A percentile compares a stretch with the other conserved stretches of the same genome.
Conservation (phyloP, 2,797 vertebrate genomes). For the Hipposideros larvatus region DNA sequence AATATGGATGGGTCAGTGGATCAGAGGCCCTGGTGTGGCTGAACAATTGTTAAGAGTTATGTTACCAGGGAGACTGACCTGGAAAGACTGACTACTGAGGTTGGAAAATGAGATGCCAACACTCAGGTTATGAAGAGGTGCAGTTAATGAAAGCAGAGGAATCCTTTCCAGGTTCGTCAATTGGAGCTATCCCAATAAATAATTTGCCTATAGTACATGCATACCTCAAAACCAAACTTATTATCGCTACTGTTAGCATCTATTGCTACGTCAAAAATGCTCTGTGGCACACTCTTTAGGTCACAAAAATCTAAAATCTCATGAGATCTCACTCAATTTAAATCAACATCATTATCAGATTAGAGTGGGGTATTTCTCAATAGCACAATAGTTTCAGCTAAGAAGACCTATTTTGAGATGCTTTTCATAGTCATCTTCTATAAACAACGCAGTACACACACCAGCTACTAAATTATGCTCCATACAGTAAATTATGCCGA, state of each 20-base stretch:
- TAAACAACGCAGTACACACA: not conserved
- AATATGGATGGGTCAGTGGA: not conserved
- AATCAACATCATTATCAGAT: not conserved
- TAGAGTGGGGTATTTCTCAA: not conserved
- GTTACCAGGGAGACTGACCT: not conserved
- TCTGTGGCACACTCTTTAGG: not conserved
- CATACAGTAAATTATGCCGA: not conserved
- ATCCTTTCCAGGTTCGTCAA: not conserved
- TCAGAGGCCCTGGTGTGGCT: not conserved
- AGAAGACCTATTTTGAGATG: not conserved
- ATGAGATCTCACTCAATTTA: not conserved
- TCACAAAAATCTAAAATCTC: not conserved
- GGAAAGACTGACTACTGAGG: not conserved
- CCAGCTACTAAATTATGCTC: not conserved
- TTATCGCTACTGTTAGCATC: not conserved
- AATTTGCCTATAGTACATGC: rapidly evolving
- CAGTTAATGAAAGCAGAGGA: not conserved
- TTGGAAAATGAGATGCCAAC: not conserved
- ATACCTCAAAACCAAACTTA: not conserved
- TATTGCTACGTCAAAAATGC: not conserved
- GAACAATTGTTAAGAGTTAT: not conserved
- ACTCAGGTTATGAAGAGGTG: not conserved
- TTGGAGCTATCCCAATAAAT: not conserved
- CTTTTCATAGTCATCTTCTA: not conserved
- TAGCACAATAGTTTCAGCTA: not conserved